These are phyloP conservation scores for Acronicta aceris DNA, from an alignment of 2,888 invertebrate species.

Conservation along the genomic window DNA sequence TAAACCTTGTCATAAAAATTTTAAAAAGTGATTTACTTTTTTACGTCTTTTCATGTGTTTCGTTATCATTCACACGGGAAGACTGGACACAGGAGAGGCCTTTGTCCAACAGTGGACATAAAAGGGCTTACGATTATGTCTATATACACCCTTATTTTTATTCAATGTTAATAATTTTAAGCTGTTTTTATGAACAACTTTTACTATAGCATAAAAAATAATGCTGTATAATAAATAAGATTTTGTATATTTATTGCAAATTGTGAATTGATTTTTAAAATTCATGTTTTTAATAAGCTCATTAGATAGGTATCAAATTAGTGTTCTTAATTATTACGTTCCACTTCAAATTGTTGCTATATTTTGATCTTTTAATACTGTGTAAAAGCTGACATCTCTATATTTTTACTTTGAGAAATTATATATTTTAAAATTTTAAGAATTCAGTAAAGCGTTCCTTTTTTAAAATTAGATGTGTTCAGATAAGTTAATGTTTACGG, in stretches of 20 bases:
- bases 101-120: not conserved
- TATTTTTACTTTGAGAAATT: conserved; percentile 61
- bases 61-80: too few relatives aligned
- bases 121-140: not conserved
- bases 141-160: not conserved
- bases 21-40: not conserved
- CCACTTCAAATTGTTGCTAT: conserved; percentile 31
- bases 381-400: conserved; percentile 73
- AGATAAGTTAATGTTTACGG: conserved; percentile 4
- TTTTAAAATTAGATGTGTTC: conserved; percentile 8
- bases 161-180: too few relatives aligned
- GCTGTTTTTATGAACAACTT: too few relatives aligned
- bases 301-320: not conserved
- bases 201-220: too few relatives aligned
- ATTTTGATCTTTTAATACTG: conserved; percentile 56
- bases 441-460: conserved; percentile 16
- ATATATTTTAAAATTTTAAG: conserved; percentile 9
- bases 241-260: too few relatives aligned
- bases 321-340: not conserved
- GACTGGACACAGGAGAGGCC: too few relatives aligned
- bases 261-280: too few relatives aligned
- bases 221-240: too few relatives aligned
- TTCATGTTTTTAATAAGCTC: not conserved
- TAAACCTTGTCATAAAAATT: not conserved
- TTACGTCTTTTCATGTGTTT: too few relatives aligned